Base-by-base conservation (phyloP, 2,113 vertebrate genomes). In the Aldabrachelys gigantea region DNA sequence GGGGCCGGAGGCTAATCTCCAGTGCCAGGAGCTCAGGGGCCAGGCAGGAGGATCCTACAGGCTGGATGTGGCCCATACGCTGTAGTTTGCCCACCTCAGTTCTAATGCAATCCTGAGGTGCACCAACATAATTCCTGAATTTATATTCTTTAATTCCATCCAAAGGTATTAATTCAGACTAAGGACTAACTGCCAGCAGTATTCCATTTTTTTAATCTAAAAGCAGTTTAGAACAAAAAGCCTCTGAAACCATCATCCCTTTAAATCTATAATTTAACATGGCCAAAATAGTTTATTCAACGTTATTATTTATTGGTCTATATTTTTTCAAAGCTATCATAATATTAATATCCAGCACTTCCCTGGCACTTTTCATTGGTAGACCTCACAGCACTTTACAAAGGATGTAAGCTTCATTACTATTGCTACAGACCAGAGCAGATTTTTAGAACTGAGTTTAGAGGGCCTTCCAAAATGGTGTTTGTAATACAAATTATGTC, bases 131-230 rank as follows among this genome's bases (percentile, higher is more conserved):
- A 59, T 84, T 47, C 57, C 1, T 0, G 1, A 2, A 11, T 50
- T 78, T 52, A 27, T 17, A 29, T 87, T 49, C 75, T 41, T 4
- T 75, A 79, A 80, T 53, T 83, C 16, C 38, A 10, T 35, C 12
- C 14, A n/a, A 78, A 0, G 16, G 27, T 6, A 1, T 0, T 19
- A 53, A 13, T 27, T 82, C 59, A 2, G 1, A 1, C 69, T 89
- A 35, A 0, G 0, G 6, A 59, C 22, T 80, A 49, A 17, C 10
- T 10, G 0, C 16, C 22, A 0, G 0, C 10, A 24, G 9, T 2
- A 38, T 13, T 25, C 24, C n/a, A 38, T 8, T 87, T 47, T 79
- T 41, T 87, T 8, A 82, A 54, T 54, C 21, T 10, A 25, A 38
- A 78, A 38, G 50, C 41, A 38, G 82, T 50, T n/a, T 5, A 41